A percentile compares a stretch with the other conserved stretches of the same genome.
Conservation (phyloP, 2,888 invertebrate species). For the Pardosa pseudoannulata region DNA sequence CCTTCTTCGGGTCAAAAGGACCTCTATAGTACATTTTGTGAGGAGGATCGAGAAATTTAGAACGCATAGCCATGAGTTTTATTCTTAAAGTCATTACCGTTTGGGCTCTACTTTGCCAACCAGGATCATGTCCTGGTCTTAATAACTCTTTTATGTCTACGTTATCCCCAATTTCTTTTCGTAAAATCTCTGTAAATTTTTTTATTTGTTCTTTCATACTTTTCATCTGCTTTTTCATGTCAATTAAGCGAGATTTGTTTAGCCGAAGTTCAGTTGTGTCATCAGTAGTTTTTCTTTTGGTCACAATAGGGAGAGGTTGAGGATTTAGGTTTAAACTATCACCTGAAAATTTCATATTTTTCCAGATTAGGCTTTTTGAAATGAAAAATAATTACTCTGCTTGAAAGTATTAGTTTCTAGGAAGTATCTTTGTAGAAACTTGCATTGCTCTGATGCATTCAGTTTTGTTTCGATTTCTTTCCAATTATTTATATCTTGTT, state of each 20-base stretch:
- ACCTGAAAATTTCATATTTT: neutral
- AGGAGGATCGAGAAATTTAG: slow-evolving; percentile 36
- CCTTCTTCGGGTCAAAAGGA: slow-evolving; percentile 32
- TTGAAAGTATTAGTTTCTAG: too few relatives aligned
- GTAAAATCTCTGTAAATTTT: slow-evolving; percentile 19
- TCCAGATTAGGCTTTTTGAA: too few relatives aligned
- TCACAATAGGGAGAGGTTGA: neutral
- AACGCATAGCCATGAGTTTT: slow-evolving; percentile 28
- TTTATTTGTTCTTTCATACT: slow-evolving; percentile 30
- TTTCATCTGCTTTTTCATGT: slow-evolving; percentile 12
- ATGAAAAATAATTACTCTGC: too few relatives aligned
- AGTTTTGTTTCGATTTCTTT: too few relatives aligned
- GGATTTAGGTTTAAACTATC: neutral
- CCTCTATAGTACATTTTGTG: slow-evolving; percentile 38
- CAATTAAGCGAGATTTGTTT: neutral
- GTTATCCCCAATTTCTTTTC: slow-evolving; percentile 24
- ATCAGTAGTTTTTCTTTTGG: neutral
- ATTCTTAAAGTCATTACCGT: slow-evolving; percentile 34
- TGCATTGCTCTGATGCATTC: too few relatives aligned
- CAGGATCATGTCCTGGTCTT: slow-evolving; percentile 4
- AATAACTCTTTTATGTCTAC: slow-evolving; percentile 27
- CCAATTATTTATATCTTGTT: too few relatives aligned
- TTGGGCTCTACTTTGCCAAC: slow-evolving; percentile 18
- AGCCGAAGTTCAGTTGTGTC: neutral
- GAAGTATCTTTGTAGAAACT: too few relatives aligned